Base-by-base conservation (phyloP, 2,113 vertebrate species). In the Columbina picui region DNA sequence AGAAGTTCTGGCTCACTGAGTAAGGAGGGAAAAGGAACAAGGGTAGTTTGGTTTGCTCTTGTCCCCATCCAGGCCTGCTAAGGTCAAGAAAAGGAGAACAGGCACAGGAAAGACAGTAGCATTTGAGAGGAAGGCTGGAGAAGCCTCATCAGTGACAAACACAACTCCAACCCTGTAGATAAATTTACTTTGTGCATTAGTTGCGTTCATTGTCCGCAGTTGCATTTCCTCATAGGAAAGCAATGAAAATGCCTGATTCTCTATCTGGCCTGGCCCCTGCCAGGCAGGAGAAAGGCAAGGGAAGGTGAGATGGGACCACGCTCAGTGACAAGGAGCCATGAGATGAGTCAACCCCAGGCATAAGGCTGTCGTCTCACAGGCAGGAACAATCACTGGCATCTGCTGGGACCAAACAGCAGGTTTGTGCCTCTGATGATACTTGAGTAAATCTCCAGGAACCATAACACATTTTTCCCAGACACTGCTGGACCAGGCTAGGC, bases 401-500 rank as follows among this genome's bases (percentile, higher is more conserved):
- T 21, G 34, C 6, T 78, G 75, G 34, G 17, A 27, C 17, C 15
- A 17, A 41, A 63, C 6, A 41, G 12, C 6, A 4, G 29, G 36
- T 52, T 23, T 26, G 6, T n/a, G 16, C 34, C 45, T 50, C 21
- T 57, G 3, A 2, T 9, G 4, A 0, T 25, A 11, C 34, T 63
- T 1, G 0, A 77, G 34, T 9, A 61, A 26, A 32, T 50, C 22
- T 50, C 34, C 29, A 26, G 57, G 16, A 39, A 12, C 17, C 22
- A 32, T 29, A 39, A 17, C 21, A 15, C 0, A 0, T 4, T 19
- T 77, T 77, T 21, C 21, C 17, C 2, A 2, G 29, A 22, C 43
- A 41, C 4, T 52, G 36, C 17, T 63, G 59, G 22, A 27, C 47
- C 3, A 0, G 12, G 45, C 34, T n/a, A 22, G 34, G 45, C 45